Evolutionary conservation across 2,888 invertebrate species (phyloP).

Genomic region (Eupsilia transversa): DNA sequence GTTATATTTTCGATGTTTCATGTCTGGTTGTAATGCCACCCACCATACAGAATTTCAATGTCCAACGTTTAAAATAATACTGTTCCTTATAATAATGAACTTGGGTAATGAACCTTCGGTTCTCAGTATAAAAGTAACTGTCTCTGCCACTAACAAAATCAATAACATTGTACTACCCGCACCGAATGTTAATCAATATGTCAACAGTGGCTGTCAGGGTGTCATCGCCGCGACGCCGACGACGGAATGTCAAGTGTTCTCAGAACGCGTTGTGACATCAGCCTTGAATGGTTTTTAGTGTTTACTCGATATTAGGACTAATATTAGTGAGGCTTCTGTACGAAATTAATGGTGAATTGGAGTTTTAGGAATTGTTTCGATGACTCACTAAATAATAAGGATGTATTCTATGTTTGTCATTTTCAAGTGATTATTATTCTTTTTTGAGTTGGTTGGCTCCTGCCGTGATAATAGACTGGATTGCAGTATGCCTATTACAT

Average conservation of each 20-base stretch:
- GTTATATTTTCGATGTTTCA: not conserved
- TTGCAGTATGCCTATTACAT: not conserved
- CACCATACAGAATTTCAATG: not conserved
- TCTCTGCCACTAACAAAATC: constrained; percentile 41
- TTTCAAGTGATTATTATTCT: not conserved
- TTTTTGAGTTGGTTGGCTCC: not conserved
- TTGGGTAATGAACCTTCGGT: constrained; percentile 10
- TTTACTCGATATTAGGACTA: constrained; percentile 19
- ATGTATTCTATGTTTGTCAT: not conserved
- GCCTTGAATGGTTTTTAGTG: constrained; percentile 39
- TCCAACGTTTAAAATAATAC: not conserved
- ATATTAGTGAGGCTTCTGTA: constrained; percentile 10
- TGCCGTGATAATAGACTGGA: not conserved
- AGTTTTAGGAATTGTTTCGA: not conserved
- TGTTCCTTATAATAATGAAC: not conserved
- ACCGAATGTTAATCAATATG: constrained; percentile 60
- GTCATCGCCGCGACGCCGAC: constrained; percentile 40
- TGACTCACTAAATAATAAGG: not conserved
- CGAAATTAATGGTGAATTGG: not conserved
- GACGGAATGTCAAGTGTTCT: constrained; percentile 59
- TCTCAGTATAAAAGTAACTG: constrained; percentile 23
- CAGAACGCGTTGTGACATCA: constrained; percentile 33
- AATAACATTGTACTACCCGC: constrained; percentile 39
- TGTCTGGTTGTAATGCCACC: not conserved
- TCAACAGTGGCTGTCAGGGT: constrained; percentile 49